Evolutionary conservation across 2,888 invertebrate genomes (phyloP), one percentile per base, ranked within the genome.

Genomic region (Creontiades dilutus): DNA sequence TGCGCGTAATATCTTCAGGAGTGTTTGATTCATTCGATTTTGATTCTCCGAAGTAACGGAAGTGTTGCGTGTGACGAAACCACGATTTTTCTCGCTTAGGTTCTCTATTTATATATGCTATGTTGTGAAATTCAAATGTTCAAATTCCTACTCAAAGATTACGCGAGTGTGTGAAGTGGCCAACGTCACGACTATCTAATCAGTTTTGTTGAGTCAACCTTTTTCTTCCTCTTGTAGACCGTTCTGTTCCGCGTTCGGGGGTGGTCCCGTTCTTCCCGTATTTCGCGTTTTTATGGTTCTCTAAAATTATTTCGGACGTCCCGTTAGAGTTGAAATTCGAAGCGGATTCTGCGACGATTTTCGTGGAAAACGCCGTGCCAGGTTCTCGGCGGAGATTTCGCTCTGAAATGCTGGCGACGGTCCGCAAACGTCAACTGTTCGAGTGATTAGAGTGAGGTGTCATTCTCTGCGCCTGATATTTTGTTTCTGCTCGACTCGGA

Each of bases 171-270:
- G 68, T 13, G 68, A 68, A 68, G 68, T 68, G 23, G 68, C 11
- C 68, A 68, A 68, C 68, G 68, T 68, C 68, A 68, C 68, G 68
- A 68, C 68, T 68, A 27, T 68, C 68, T 68, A 68, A 68, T 68
- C 68, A 68, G 68, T 68, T 37, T 68, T 68, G 68, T 68, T 68
- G 68, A 68, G 68, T 68, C 68, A 68, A 68, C 68, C 68, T 68
- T 68, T 68, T 68, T 68, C 68, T 68, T 68, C 68, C 68, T 61
- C 61, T 27, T 68, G 37, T 57, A 23, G 68, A 23, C 23, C 27
- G 12, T 68, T 23, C 68, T 2, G 68, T 68, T 68, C 23, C 68
- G 23, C 23, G 23, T 68, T 4, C 68, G 68, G 68, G 68, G 68
- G 68, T 27, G 68, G 68, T 23, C 3, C 19, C 27, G 68, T 19